phyloP scores from a whole-genome alignment of 2,888 invertebrate genomes.

The Drepanosiphum platanoidis region DNA sequence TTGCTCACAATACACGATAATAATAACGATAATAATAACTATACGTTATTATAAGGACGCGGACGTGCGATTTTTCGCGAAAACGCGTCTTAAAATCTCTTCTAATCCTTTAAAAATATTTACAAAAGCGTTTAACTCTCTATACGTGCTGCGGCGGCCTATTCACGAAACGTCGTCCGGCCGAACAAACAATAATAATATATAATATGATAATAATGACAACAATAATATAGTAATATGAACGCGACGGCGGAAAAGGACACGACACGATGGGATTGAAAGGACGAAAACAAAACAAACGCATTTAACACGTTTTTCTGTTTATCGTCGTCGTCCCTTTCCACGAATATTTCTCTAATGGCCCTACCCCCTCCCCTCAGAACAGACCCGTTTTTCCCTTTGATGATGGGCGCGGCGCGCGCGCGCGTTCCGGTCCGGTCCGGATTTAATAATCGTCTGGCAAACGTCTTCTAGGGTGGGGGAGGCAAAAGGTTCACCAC shows the following conservation, averaged over 20 bases:
- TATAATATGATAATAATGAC: too few species aligned
- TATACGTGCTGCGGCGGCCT: neutral
- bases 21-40: too few species aligned
- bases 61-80: neutral
- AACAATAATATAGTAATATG: neutral
- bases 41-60: neutral
- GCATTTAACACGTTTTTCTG: conserved; percentile 48
- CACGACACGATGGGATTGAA: too few species aligned
- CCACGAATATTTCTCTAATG: conserved; percentile 58
- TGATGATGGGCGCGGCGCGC: conserved; percentile 36
- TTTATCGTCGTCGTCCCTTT: conserved; percentile 35
- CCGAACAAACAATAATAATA: neutral
- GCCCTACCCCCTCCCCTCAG: too few species aligned
- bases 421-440: neutral
- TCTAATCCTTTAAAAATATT: neutral
- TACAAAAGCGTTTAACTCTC: neutral
- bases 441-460: neutral
- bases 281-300: conserved; percentile 42
- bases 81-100: too few species aligned
- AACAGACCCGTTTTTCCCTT: conserved; percentile 40
- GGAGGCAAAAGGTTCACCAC: conserved; percentile 46
- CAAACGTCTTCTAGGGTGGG: too few species aligned
- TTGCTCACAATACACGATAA: too few species aligned
- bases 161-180: neutral
- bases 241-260: neutral